phyloP scores from a whole-genome alignment of 2,113 vertebrate genomes.

The Dasyurus viverrinus region DNA sequence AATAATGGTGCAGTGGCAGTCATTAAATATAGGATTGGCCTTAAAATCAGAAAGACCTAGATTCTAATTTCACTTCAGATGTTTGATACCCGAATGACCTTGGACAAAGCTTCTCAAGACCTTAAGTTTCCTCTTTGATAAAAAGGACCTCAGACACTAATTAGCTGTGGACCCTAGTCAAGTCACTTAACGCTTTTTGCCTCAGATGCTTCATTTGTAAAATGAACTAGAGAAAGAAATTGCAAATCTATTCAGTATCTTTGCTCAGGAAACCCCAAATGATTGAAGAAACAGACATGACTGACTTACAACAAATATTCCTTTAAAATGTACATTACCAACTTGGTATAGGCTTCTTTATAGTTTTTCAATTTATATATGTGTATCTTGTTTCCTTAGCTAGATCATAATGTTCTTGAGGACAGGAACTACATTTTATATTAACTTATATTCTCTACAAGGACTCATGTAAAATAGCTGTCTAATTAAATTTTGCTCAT shows the following conservation, averaged over 20 bases:
- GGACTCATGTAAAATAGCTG: not conserved
- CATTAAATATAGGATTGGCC: not conserved
- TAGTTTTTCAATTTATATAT: not conserved
- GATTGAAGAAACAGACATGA: not conserved
- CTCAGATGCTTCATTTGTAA: not conserved
- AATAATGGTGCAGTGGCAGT: not conserved
- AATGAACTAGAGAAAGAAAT: not conserved
- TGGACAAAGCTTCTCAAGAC: not conserved
- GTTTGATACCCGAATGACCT: not conserved
- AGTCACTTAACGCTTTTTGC: not conserved
- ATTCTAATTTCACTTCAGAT: not conserved
- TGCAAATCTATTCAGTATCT: not conserved
- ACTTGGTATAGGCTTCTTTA: not conserved
- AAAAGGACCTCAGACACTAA: not conserved
- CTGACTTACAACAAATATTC: not conserved
- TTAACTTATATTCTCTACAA: not conserved
- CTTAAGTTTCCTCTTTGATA: not conserved
- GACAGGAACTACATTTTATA: not conserved
- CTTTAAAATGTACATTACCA: not conserved
- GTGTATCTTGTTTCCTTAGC: not conserved
- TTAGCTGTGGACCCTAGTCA: not conserved
- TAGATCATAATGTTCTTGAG: not conserved
- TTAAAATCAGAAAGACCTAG: not conserved
- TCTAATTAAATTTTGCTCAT: slow-evolving; percentile 29
- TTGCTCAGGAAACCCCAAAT: not conserved